A percentile compares a stretch with the other conserved stretches of the same genome.
phyloP scores from a whole-genome alignment of 37 sponge, comb jelly and placozoan species.

The Beroe ovata region DNA sequence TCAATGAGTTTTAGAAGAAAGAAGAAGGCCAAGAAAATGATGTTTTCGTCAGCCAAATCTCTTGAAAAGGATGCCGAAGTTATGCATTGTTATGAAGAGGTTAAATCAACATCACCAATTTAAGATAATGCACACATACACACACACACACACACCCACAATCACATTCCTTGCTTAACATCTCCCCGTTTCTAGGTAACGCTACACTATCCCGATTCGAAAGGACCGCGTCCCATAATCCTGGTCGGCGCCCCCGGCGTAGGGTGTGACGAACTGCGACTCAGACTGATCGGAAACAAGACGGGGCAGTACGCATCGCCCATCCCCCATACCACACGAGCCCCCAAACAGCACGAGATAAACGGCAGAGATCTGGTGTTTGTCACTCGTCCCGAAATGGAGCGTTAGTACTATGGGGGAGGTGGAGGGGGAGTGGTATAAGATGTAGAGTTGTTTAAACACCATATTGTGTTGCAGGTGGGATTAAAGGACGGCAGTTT shows the following conservation, averaged over 20 bases:
- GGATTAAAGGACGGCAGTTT: conserved; percentile 54
- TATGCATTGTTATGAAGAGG: conserved; percentile 50
- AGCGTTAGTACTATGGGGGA: conserved; percentile 20
- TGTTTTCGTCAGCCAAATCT: conserved; percentile 63
- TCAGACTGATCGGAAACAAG: conserved; percentile 63
- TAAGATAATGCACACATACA: too few relatives aligned
- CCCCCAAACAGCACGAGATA: conserved; percentile 43
- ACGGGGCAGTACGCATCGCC: conserved; percentile 46
- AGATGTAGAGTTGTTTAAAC: too few relatives aligned
- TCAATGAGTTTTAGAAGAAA: conserved; percentile 51
- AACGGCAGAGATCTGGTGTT: conserved; percentile 45
- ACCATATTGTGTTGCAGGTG: background rate
- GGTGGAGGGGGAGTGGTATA: too few relatives aligned
- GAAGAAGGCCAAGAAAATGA: conserved; percentile 66
- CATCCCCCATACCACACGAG: conserved; percentile 45
- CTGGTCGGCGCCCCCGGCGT: conserved; percentile 62
- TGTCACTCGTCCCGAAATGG: conserved; percentile 43
- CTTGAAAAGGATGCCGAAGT: conserved; percentile 32
- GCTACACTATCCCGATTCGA: conserved; percentile 12
- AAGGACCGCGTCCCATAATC: conserved; percentile 28
- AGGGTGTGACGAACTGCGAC: conserved; percentile 48
- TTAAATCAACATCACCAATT: too few relatives aligned
- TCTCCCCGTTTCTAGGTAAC: conserved; percentile 5
- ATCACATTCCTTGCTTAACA: too few relatives aligned
- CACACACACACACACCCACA: too few relatives aligned